Evolutionary conservation across 2,888 invertebrate species (phyloP).

Genomic region (Leptogaster cylindrica): DNA sequence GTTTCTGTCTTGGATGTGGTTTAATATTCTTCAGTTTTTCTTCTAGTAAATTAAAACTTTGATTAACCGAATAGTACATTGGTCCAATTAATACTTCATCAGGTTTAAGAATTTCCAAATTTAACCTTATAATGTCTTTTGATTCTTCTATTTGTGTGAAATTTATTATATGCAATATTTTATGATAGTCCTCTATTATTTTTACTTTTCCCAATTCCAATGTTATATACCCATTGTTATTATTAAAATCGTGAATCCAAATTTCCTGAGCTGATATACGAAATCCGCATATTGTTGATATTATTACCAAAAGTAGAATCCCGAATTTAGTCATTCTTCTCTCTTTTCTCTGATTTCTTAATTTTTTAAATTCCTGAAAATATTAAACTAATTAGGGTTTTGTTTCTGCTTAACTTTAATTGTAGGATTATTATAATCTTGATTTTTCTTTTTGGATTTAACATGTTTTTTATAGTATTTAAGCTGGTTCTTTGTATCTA

Average conservation of each 20-base stretch:
- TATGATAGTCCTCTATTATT: neutral
- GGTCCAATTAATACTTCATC: neutral
- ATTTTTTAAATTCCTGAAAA: no score
- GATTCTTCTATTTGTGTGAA: neutral
- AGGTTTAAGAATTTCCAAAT: neutral
- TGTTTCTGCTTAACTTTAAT: neutral
- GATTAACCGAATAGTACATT: no score
- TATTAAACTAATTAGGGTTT: neutral
- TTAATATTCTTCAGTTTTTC: no score
- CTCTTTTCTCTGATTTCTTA: no score
- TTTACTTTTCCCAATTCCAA: neutral
- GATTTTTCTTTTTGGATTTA: slow-evolving; percentile 9
- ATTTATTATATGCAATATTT: neutral
- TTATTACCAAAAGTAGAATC: no score
- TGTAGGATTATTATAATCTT: slow-evolving; percentile 13
- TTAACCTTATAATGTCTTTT: neutral
- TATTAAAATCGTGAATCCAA: neutral
- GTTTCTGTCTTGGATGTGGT: no score
- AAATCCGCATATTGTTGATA: no score
- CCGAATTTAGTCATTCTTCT: no score
- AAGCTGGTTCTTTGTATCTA: neutral
- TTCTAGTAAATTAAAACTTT: no score
- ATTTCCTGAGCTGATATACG: neutral
- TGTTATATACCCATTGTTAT: neutral
- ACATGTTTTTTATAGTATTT: slow-evolving; percentile 23